Base-by-base conservation (phyloP, 2,113 vertebrate genomes). In the pig (Sus scrofa) region DNA sequence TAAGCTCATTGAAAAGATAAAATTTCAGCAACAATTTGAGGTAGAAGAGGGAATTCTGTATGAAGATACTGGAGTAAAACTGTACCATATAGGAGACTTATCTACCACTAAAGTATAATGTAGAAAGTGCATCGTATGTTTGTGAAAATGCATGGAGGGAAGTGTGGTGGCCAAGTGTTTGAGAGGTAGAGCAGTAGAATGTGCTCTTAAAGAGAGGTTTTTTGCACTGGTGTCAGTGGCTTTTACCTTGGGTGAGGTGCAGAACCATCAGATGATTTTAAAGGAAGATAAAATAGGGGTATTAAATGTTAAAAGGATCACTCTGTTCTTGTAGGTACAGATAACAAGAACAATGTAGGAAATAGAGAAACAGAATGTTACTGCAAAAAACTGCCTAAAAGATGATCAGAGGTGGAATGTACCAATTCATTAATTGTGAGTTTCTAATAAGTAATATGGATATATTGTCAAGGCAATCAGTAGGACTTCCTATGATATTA, bases 81-180 rank as follows among this genome's bases (percentile, higher is more conserved):
- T 67, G 1, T 44, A 67, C 13, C 2, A 71, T 15, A 77, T 2
- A 78, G 19, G 12, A 1, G 9, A 90, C 84, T 77, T 10, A 73
- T 2, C 18, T 10, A 74, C 5, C 12, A 50, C 7, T 74, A 22
- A 86, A 32, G 1, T 87, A 19, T 62, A 10, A n/a, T 70, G 1
- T 8, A 79, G 14, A 56, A 1, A 0, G 16, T 9, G 6, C 2
- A 15, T 78, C 34, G 10, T 1, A 8, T 65, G 7, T 85, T 26
- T 52, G n/a, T 68, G 12, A 5, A 56, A 73, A 84, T 58, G 27
- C 6, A n/a, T 52, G 83, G 58, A 73, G 2, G 7, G 58, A 52
- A 13, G 5, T 39, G 22, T 75, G 8, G 1, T 54, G 16, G 24
- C 5, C 37, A 34, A 52, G 9, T 34, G 3, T 24, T 18, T 27